Conservation (phyloP, 2,797 vertebrate species). For the Lepidocolaptes lacrymiger region DNA sequence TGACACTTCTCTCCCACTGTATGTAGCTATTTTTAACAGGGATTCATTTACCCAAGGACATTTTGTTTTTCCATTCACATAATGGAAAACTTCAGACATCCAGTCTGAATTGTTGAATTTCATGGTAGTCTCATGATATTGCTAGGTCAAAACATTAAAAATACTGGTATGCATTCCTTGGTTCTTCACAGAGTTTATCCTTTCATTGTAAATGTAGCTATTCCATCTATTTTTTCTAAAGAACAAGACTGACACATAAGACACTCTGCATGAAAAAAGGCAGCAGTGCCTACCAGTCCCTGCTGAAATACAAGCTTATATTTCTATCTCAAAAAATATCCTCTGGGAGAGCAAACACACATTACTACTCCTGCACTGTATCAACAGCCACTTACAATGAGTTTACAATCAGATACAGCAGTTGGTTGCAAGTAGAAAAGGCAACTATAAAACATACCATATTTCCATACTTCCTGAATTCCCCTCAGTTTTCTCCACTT, state of each 20-base stretch:
- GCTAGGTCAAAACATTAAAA: neutral
- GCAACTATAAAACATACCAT: neutral
- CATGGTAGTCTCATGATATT: neutral
- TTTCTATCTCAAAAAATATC: neutral
- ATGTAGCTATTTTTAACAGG: constrained; percentile 38
- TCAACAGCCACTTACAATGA: neutral
- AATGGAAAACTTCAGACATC: neutral
- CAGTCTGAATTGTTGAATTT: neutral
- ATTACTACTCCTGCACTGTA: neutral
- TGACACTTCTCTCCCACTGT: constrained; percentile 13
- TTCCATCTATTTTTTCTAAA: neutral
- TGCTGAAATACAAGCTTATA: neutral
- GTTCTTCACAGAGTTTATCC: neutral
- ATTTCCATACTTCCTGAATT: neutral
- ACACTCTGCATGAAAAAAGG: neutral
- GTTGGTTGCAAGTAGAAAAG: neutral
- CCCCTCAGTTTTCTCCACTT: neutral
- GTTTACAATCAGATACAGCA: neutral
- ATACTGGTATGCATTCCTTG: too few relatives aligned
- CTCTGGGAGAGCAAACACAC: neutral
- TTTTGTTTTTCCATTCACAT: neutral
- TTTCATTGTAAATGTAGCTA: neutral
- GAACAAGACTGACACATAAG: neutral
- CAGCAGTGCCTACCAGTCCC: neutral
- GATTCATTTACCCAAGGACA: neutral